phyloP scores from a whole-genome alignment of 2,888 invertebrate species.

The Orchesellides sinensis region DNA sequence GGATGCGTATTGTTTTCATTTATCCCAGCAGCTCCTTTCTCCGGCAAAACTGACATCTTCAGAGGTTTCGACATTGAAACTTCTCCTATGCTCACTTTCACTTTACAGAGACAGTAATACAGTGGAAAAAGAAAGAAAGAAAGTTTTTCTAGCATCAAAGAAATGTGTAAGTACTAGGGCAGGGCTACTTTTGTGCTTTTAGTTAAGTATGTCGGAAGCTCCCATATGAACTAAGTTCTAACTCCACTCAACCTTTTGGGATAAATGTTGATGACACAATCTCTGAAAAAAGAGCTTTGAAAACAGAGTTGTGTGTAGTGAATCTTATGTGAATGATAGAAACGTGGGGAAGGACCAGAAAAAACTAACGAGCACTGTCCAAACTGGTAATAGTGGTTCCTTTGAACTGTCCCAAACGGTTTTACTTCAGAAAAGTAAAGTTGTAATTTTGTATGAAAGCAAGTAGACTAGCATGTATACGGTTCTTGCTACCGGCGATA shows the following conservation, averaged over 20 bases:
- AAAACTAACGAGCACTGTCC: slow-evolving; percentile 31
- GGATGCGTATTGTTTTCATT: slow-evolving; percentile 18
- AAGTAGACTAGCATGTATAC: neutral
- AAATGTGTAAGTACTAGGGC: too few relatives aligned
- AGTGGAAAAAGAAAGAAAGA: slow-evolving; percentile 15
- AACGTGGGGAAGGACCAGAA: slow-evolving; percentile 14
- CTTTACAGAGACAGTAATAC: slow-evolving; percentile 9
- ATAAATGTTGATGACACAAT: slow-evolving; percentile 17
- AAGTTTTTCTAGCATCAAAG: too few relatives aligned
- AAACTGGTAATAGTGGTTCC: neutral
- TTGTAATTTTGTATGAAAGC: slow-evolving; percentile 48
- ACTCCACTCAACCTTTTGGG: too few relatives aligned
- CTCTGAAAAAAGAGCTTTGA: slow-evolving; percentile 8
- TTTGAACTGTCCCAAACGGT: slow-evolving; percentile 51
- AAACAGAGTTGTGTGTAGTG: neutral
- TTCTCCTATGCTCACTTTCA: slow-evolving; percentile 9
- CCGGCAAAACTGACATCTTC: slow-evolving; percentile 39
- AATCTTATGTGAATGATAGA: slow-evolving; percentile 13
- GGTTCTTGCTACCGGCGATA: neutral
- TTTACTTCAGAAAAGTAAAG: slow-evolving; percentile 22
- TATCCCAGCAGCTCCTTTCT: slow-evolving; percentile 24
- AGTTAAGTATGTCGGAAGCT: too few relatives aligned
- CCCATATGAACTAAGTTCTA: too few relatives aligned
- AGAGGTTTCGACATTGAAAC: slow-evolving; percentile 16
- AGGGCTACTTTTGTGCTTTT: too few relatives aligned